Conservation (phyloP, 2,888 invertebrate species). For the Entomobrya multifasciata region DNA sequence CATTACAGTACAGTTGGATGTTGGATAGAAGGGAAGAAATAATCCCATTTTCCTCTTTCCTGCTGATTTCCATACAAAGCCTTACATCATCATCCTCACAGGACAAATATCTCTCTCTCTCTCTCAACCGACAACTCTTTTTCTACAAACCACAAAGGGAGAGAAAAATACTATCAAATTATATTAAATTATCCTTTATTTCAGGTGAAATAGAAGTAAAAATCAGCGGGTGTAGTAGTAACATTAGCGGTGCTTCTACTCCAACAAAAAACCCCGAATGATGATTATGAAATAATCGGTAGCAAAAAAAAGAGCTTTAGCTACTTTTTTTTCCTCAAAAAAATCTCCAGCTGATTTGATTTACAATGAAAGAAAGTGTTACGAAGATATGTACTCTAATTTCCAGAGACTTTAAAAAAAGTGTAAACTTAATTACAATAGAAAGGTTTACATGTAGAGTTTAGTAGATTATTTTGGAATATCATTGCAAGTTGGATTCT, state of each 20-base stretch:
- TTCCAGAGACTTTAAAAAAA: too few relatives aligned
- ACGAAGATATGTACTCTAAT: neutral
- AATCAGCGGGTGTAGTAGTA: constrained; percentile 7
- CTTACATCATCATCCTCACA: neutral
- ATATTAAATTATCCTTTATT: neutral
- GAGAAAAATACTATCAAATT: too few relatives aligned
- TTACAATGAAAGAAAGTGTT: too few relatives aligned
- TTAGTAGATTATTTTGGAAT: too few relatives aligned
- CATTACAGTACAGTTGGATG: too few relatives aligned
- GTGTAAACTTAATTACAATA: constrained; percentile 27
- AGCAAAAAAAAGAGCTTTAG: neutral
- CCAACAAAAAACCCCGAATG: too few relatives aligned
- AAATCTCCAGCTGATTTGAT: constrained; percentile 34
- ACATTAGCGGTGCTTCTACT: neutral
- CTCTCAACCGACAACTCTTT: too few relatives aligned
- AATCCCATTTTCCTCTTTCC: neutral
- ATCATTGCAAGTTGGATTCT: too few relatives aligned
- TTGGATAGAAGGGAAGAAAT: neutral
- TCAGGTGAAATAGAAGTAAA: neutral
- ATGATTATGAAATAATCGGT: neutral
- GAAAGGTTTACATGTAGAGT: too few relatives aligned
- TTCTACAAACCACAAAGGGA: too few relatives aligned
- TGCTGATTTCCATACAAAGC: constrained; percentile 7
- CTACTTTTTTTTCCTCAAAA: neutral
- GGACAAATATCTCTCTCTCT: too few relatives aligned